Percentiles rank a stretch among this genome's conserved stretches.
Evolutionary conservation across 2,797 vertebrate species (phyloP).

Genomic region (Pyrocephalus nanus): DNA sequence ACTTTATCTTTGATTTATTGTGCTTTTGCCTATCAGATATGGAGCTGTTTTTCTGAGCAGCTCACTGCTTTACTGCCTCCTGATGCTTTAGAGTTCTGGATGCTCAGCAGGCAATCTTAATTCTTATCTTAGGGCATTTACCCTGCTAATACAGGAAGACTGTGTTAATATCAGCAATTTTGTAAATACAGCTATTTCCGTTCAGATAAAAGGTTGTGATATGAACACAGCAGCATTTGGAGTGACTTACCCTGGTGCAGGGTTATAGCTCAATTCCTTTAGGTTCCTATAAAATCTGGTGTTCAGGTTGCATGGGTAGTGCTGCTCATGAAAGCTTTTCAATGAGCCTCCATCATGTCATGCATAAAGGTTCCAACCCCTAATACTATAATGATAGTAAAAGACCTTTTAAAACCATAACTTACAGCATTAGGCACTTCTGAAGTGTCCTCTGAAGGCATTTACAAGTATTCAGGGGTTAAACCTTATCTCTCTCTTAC

Average conservation of each 20-base stretch:
- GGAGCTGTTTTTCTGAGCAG: background rate
- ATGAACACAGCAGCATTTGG: background rate
- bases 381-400: background rate
- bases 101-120: background rate
- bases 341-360: background rate
- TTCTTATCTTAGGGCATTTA: constrained; percentile 3
- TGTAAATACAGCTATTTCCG: background rate
- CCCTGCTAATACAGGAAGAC: background rate
- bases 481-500: background rate
- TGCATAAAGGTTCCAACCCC: background rate
- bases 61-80: background rate
- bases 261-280: background rate
- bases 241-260: background rate
- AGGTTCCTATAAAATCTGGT: background rate
- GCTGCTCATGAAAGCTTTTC: background rate
- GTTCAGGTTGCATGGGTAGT: background rate
- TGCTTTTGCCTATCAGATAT: background rate
- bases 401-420: background rate
- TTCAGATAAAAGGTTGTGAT: background rate
- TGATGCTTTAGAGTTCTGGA: background rate
- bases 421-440: background rate
- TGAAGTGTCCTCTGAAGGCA: background rate
- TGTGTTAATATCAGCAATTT: background rate
- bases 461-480: background rate
- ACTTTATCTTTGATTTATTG: constrained; percentile 33